Base-by-base conservation (phyloP, 1,140 invertebrate genomes). In the Cyclargus thomasi region DNA sequence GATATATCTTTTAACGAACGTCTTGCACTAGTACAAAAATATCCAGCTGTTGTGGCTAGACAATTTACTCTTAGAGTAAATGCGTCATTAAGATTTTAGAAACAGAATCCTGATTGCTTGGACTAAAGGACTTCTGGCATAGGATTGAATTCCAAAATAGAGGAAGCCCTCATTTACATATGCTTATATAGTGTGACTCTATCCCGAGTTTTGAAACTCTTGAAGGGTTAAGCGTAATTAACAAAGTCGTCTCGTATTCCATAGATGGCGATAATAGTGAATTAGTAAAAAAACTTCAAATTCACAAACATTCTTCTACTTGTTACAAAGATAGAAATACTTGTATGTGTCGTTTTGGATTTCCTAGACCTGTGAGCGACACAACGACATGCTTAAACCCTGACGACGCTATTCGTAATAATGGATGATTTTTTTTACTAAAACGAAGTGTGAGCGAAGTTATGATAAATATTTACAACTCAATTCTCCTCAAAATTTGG, bases 161-260 rank as follows among this genome's bases (percentile, higher is more conserved):
- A 47, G 75, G 77, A 17, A 75, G 69, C 39, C 77, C 70, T 18
- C 70, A 77, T 68, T 36, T 75, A 1, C 73, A 79, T 66, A 79
- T 77, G 72, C 36, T 74, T 10, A 17, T 74, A 2, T 75, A 73
- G 77, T 74, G 68, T 68, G 63, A 64, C 0, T 39, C 53, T 71
- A 7, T 70, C 53, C 74, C 70, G 8, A 67, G 67, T 22, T 76
- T 76, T 67, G n/a, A 20, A 35, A 75, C 65, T 21, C 39, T 39
- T 10, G 65, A 79, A 69, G 73, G 73, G 1, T 64, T 70, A 20
- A 16, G 3, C 4, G 17, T 72, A 36, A 71, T 74, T 57, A 63
- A 76, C 18, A 62, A 29, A n/a, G 65, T 74, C 0, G 21, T 71
- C 39, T 69, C 57, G 11, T 69, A 62, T 36, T 66, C 65, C 1